Evolutionary conservation across 2,888 invertebrate species (phyloP), one percentile per base, ranked within the genome.

Genomic region (Cepaea hortensis): DNA sequence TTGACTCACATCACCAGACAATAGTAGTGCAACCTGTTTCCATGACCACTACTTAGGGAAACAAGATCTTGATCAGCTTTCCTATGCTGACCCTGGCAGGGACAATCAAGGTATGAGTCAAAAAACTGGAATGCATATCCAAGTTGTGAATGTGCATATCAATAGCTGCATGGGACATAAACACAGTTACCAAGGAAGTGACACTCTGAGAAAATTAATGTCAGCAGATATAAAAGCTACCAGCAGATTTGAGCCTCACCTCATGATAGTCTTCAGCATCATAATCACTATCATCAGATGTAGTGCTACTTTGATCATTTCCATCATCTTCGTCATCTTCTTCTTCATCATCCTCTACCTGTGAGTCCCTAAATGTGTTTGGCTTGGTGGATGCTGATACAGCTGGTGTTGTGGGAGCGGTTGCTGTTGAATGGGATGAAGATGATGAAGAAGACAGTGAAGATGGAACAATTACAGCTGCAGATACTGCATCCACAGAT

Each of bases 261-360:
- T 92, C 92, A 85, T 90, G 91, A 84, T 90, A 91, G 61, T 91
- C 92, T n/a, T 91, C 90, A 23, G 90, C 90, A 68, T 91, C 91
- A 50, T 87, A 89, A 62, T 85, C 87, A 23, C 80, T 76, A n/a
- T 88, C 82, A 65, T 82, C 80, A 11, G 87, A 84, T 9, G 79
- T 81, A 55, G 90, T 90, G 18, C 84, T 89, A 79, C 91, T 90
- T 6, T 91, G 80, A 5, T 85, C 81, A 50, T 77, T 68, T 48
- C 55, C 76, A 35, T 86, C 86, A 48, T 76, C 81, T 15, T 77
- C 82, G 5, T 85, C 86, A 46, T 86, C 77, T 15, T 83, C 86
- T 68, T 75, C 81, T 50, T 75, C 85, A 23, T 85, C 79, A 48
- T 85, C 85, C 20, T 86, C 87, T 62, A 62, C 50, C 68, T 75